Conservation (phyloP, 2,797 vertebrate genomes). For the Synanceia verrucosa region DNA sequence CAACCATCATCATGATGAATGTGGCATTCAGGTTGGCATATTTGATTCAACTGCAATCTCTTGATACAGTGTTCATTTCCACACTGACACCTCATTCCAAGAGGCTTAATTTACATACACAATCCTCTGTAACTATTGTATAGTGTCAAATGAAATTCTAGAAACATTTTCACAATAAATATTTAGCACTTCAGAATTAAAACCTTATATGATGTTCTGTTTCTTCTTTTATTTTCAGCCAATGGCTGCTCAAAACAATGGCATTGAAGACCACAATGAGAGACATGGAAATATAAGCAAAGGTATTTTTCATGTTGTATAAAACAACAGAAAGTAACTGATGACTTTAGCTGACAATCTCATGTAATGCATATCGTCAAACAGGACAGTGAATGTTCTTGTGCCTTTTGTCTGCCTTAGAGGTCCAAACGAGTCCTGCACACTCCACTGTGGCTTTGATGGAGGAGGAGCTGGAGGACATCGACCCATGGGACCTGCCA, state of each 20-base stretch:
- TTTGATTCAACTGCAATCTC: background rate
- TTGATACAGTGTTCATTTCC: background rate
- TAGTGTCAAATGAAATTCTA: background rate
- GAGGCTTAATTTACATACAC: background rate
- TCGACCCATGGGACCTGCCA: constrained; percentile 89
- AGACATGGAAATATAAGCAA: constrained; percentile 51
- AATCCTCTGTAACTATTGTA: background rate
- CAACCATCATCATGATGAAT: too few species aligned
- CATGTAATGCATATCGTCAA: background rate
- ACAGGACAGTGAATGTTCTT: background rate
- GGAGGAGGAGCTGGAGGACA: constrained; percentile 54
- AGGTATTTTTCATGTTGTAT: constrained; percentile 48
- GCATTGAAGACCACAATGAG: constrained; percentile 68
- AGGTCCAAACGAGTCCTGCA: constrained; percentile 71
- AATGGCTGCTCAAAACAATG: constrained; percentile 84
- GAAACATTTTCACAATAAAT: background rate
- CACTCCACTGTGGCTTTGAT: constrained; percentile 86
- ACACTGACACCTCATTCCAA: background rate
- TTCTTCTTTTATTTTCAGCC: constrained; percentile 67
- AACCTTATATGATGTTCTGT: background rate
- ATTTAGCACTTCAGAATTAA: background rate
- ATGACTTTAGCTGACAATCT: background rate
- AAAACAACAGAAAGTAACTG: background rate
- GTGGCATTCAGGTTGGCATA: background rate
- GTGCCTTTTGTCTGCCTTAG: constrained; percentile 29